Evolutionary conservation across 2,888 invertebrate species (phyloP), one percentile per base, ranked within the genome.

Genomic region (Chrysina gloriosa): DNA sequence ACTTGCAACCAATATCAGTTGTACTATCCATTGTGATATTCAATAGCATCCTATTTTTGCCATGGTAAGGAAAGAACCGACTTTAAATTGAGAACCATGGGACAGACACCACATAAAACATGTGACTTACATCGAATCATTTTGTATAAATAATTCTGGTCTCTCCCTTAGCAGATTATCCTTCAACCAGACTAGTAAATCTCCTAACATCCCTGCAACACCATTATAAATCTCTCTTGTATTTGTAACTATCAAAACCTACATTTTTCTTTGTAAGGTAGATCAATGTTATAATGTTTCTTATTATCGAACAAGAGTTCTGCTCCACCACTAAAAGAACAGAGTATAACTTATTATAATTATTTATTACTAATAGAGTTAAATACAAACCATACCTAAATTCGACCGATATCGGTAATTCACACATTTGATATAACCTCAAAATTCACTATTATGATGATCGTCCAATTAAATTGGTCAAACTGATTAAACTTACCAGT

Each of bases 221-320:
- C 66, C 54, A 67, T 50, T 39, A 47, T 34, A 54, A 58, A 54
- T 21, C 1, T 25, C 2, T 42, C 21, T 23, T 21, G 7, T 54
- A 69, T 47, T n/a, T n/a, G n/a, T n/a, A n/a, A n/a, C n/a, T n/a
- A n/a, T n/a, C n/a, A 48, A 25, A 70, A 82, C 85, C 84, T 82
- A 88, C 88, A 89, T 74, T 83, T 81, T 69, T 88, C 86, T 16
- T 84, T 80, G 0, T 84, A 82, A 67, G 93, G 91, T 73, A 95
- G 82, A 23, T 85, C 82, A 0, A 95, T 81, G 67, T 90, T 85
- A 54, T 92, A 89, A 63, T 86, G 87, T 79, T 95, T 95, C 61
- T 91, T 87, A 77, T 93, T 94, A 72, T 92, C 92, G 81, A 97
- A 95, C 0, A 97, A 83, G n/a, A 95, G 81, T 80, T 97, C 97